Percentiles rank a stretch among this genome's conserved stretches.
These are phyloP conservation scores for Atherinomorus stipes DNA, from an alignment of 2,113 vertebrate genomes.

Conservation along the genomic window DNA sequence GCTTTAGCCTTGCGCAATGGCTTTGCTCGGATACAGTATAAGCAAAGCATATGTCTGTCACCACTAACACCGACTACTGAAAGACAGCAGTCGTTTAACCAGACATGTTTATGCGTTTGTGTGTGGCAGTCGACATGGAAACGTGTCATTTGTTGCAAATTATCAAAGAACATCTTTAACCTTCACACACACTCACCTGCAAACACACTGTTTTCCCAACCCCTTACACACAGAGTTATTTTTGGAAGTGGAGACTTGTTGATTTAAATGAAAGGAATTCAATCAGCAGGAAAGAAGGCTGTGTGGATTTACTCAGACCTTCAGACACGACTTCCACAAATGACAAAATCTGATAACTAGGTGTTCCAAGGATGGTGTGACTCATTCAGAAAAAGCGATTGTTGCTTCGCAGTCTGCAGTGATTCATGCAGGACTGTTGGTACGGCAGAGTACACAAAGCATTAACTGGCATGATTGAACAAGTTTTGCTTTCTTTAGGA, in stretches of 20 bases:
- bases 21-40: constrained; percentile 46
- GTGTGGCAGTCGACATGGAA: constrained; percentile 15
- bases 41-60: constrained; percentile 23
- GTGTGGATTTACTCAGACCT: constrained; percentile 19
- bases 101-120: constrained; percentile 4
- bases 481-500: constrained; percentile 18
- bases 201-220: neutral
- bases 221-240: constrained; percentile 25
- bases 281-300: constrained; percentile 22
- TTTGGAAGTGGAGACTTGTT: constrained; percentile 52
- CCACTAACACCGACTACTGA: constrained; percentile 26
- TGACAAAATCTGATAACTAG: constrained; percentile 24
- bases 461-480: constrained; percentile 37
- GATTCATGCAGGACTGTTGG: constrained; percentile 11
- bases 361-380: neutral
- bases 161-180: constrained; percentile 28
- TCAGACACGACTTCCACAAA: constrained; percentile 26
- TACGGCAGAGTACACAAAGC: constrained; percentile 11
- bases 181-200: constrained; percentile 16
- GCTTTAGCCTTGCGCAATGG: constrained; percentile 21
- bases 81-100: constrained; percentile 1
- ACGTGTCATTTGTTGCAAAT: constrained; percentile 41
- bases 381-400: neutral
- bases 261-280: constrained; percentile 50
- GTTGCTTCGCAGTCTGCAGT: neutral